A percentile compares a stretch with the other conserved stretches of the same genome.
These are phyloP conservation scores for Drosophila falleni DNA, from an alignment of 2,888 invertebrate genomes.

Conservation along the genomic window DNA sequence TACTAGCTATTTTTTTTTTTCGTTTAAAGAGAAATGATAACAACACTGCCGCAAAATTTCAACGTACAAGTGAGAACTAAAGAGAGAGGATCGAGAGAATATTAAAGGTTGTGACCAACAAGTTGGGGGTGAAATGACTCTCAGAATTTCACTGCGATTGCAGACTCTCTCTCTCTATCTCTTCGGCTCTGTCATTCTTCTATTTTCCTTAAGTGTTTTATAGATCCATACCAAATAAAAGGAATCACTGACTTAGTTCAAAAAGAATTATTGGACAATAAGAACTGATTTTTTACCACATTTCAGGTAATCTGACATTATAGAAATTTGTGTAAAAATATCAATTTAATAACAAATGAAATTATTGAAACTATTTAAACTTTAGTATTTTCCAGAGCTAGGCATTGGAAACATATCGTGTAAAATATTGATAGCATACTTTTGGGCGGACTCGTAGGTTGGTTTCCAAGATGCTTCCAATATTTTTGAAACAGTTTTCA, in stretches of 20 bases:
- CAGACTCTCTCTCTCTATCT: not conserved
- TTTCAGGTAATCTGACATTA: not conserved
- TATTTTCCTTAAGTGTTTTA: not conserved
- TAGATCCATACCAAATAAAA: not conserved
- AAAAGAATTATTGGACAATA: not conserved
- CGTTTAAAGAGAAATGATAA: not conserved
- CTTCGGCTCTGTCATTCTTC: not conserved
- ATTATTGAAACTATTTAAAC: not conserved
- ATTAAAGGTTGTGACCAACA: not conserved
- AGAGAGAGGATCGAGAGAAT: not conserved
- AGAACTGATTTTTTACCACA: not conserved
- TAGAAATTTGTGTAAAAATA: not conserved
- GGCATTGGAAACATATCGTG: too few species aligned
- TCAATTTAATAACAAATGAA: not conserved
- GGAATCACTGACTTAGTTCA: not conserved
- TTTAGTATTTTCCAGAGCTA: not conserved
- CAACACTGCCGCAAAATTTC: constrained; percentile 29
- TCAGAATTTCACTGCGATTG: constrained; percentile 7
- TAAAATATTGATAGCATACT: constrained; percentile 14
- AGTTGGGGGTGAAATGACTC: constrained; percentile 26
- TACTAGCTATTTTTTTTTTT: constrained; percentile 2
- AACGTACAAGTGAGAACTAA: not conserved
- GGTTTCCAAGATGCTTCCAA: not conserved
- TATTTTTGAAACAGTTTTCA: not conserved
- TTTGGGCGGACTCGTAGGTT: not conserved